These are phyloP conservation scores for Actinemys pallida DNA, from an alignment of 2,113 vertebrate species.

Conservation along the genomic window DNA sequence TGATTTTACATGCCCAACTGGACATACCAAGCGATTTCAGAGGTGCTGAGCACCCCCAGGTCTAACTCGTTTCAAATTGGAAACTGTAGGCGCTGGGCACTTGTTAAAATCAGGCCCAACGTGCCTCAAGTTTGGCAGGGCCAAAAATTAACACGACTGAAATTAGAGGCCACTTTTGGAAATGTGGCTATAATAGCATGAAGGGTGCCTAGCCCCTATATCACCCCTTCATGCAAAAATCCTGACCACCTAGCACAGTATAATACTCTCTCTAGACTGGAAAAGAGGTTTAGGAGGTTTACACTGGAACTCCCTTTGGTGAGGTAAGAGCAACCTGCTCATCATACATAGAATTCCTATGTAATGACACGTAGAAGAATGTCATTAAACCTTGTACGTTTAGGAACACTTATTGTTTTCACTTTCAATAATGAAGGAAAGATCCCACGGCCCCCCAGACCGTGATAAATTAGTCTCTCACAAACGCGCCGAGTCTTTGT, in stretches of 20 bases:
- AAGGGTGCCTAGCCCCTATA: background rate
- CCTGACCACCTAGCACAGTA: background rate
- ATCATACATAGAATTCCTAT: conserved; percentile 26
- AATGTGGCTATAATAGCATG: background rate
- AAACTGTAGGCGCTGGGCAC: conserved; percentile 39
- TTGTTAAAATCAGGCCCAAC: conserved; percentile 15
- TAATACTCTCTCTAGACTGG: conserved; percentile 4
- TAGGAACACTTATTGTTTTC: background rate
- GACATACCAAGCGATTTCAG: conserved; percentile 62
- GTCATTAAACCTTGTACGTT: conserved; percentile 20
- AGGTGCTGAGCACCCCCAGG: conserved; percentile 28
- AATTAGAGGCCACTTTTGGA: background rate
- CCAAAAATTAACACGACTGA: background rate
- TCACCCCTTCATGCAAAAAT: background rate
- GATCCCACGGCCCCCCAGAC: background rate
- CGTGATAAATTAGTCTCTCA: background rate
- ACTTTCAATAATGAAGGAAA: background rate
- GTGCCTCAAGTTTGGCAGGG: background rate
- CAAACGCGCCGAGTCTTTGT: background rate
- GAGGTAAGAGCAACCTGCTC: conserved; percentile 47
- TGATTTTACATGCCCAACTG: conserved; percentile 45
- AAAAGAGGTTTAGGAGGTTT: conserved; percentile 25
- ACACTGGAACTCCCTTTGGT: conserved; percentile 30
- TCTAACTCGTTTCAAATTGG: background rate
- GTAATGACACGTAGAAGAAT: background rate